Evolutionary conservation across 2,888 invertebrate species (phyloP).

Genomic region (Timema podura): DNA sequence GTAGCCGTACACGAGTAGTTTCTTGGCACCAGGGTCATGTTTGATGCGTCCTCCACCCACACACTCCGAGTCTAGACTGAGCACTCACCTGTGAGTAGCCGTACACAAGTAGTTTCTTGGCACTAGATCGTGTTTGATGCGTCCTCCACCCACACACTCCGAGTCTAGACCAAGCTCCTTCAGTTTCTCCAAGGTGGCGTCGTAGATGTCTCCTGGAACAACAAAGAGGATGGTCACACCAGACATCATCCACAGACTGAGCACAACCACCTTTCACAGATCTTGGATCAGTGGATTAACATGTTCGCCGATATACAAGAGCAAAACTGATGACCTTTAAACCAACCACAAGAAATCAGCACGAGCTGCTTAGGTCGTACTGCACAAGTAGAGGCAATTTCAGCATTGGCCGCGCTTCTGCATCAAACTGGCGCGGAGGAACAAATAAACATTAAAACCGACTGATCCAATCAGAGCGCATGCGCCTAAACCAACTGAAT

Average conservation of each 20-base stretch:
- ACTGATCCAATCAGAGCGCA: too few relatives aligned
- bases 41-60: constrained; percentile 90
- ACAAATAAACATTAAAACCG: too few relatives aligned
- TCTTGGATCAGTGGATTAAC: too few relatives aligned
- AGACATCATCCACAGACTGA: not conserved
- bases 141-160: constrained; percentile 88
- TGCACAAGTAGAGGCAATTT: too few relatives aligned
- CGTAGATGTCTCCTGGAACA: constrained; percentile 26
- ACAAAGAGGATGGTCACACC: not conserved
- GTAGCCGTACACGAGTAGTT: constrained; percentile 86
- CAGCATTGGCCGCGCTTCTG: too few relatives aligned
- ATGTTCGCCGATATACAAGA: too few relatives aligned
- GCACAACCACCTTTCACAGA: too few relatives aligned
- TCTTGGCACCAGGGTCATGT: constrained; percentile 70
- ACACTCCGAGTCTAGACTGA: constrained; percentile 69
- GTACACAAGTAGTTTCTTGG: constrained; percentile 79
- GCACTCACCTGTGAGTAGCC: constrained; percentile 76
- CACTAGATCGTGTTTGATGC: constrained; percentile 77
- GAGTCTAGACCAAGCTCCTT: constrained; percentile 55
- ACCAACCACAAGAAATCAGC: too few relatives aligned
- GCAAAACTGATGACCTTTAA: too few relatives aligned
- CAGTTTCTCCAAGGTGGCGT: constrained; percentile 18
- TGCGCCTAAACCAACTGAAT: too few relatives aligned
- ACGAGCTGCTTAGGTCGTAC: too few relatives aligned
- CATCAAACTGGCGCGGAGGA: too few relatives aligned